Evolutionary conservation across 1,140 invertebrate genomes (phyloP).

Genomic region (Brachionus sp.): DNA sequence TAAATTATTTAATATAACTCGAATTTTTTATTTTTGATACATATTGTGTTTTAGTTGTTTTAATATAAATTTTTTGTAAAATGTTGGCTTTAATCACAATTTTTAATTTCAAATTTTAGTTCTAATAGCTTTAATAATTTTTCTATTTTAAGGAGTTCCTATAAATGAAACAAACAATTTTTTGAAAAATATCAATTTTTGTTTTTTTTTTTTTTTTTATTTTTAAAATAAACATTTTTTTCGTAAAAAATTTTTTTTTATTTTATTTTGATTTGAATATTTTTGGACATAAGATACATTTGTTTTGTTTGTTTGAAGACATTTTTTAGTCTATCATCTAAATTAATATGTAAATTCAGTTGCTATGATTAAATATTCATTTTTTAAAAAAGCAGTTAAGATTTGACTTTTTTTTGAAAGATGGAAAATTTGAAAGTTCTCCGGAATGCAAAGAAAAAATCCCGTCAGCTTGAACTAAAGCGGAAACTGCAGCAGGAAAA

Average conservation of each 20-base stretch:
- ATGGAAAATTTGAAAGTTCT: constrained; percentile 36
- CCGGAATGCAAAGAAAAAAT: not conserved
- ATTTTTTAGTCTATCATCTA: not conserved
- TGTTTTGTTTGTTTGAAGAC: not conserved
- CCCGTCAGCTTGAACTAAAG: constrained; percentile 6
- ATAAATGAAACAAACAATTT: not conserved
- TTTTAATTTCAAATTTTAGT: not conserved
- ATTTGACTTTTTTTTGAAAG: not conserved
- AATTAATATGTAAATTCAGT: not conserved
- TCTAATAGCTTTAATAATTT: not conserved
- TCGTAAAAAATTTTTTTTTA: not conserved
- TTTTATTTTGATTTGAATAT: not conserved
- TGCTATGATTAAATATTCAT: not conserved
- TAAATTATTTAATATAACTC: not conserved
- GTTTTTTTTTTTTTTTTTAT: not conserved
- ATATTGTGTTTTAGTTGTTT: not conserved
- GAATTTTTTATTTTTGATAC: not conserved
- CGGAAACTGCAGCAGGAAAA: not conserved
- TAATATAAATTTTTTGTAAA: not conserved
- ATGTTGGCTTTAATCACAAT: not conserved
- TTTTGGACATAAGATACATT: not conserved
- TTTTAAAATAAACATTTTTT: not conserved
- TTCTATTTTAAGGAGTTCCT: not conserved
- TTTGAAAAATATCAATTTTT: not conserved
- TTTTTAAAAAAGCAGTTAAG: not conserved